phyloP scores from a whole-genome alignment of 2,113 vertebrate species.

The Nipponia nippon region DNA sequence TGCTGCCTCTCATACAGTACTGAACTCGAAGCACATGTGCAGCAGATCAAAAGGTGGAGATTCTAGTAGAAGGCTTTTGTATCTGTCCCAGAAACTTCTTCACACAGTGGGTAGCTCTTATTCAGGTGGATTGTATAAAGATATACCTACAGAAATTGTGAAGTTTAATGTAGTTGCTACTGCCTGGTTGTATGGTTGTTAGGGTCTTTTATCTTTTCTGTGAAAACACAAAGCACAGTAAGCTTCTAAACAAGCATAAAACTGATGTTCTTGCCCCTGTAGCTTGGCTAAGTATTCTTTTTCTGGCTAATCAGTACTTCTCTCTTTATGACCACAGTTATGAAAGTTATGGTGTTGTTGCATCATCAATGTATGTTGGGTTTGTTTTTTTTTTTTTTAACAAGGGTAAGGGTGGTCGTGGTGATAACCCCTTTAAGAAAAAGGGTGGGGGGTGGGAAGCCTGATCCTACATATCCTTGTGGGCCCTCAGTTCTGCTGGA shows the following conservation, averaged over 20 bases:
- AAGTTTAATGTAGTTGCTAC: background rate
- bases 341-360: background rate
- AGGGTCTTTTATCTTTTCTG: background rate
- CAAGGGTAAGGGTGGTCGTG: too few relatives aligned
- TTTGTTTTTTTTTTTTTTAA: background rate
- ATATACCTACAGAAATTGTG: background rate
- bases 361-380: background rate
- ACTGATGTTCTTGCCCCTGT: background rate
- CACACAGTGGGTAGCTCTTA: background rate
- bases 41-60: background rate
- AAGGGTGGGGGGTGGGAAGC: rapidly evolving
- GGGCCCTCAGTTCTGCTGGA: background rate
- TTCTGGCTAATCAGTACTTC: background rate
- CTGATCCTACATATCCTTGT: background rate
- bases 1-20: background rate
- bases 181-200: background rate
- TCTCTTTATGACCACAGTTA: background rate
- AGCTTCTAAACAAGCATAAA: background rate
- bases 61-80: background rate
- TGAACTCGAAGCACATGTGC: background rate
- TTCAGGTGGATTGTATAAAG: background rate
- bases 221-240: background rate
- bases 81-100: background rate
- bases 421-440: background rate
- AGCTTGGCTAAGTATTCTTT: background rate